phyloP scores from a whole-genome alignment of 2,888 invertebrate species.

The Dysmachus trigonus region DNA sequence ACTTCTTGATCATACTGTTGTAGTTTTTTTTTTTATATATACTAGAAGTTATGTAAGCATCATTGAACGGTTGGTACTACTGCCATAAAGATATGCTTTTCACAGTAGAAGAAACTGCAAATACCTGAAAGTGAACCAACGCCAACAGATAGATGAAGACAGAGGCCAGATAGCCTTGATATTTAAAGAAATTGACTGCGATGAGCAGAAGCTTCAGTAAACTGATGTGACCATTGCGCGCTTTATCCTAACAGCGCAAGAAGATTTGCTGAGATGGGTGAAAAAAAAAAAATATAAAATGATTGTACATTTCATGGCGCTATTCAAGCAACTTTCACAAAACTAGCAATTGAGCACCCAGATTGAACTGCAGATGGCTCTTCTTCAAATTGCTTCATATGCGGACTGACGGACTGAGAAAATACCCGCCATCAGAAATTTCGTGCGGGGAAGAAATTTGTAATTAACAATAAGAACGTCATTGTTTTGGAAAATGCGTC shows the following conservation, averaged over 20 bases:
- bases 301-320: not conserved
- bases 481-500: not conserved
- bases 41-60: not conserved
- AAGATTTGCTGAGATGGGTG: conserved; percentile 1
- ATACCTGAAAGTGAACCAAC: not conserved
- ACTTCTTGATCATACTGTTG: not conserved
- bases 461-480: not conserved
- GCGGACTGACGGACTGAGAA: not conserved
- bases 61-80: not conserved
- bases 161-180: conserved; percentile 27
- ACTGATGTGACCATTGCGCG: conserved; percentile 13
- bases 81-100: not conserved
- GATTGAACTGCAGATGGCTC: not conserved
- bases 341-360: not conserved
- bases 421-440: not conserved
- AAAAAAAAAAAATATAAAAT: not conserved
- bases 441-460: not conserved
- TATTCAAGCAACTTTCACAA: conserved; percentile 25
- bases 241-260: not conserved
- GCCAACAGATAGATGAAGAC: not conserved
- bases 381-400: not conserved
- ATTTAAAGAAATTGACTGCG: conserved; percentile 37
- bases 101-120: not conserved
- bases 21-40: not conserved
- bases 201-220: not conserved